Percentiles rank a stretch among this genome's conserved stretches.
Conservation (phyloP, 2,113 vertebrate genomes). For the Zapornia atra region DNA sequence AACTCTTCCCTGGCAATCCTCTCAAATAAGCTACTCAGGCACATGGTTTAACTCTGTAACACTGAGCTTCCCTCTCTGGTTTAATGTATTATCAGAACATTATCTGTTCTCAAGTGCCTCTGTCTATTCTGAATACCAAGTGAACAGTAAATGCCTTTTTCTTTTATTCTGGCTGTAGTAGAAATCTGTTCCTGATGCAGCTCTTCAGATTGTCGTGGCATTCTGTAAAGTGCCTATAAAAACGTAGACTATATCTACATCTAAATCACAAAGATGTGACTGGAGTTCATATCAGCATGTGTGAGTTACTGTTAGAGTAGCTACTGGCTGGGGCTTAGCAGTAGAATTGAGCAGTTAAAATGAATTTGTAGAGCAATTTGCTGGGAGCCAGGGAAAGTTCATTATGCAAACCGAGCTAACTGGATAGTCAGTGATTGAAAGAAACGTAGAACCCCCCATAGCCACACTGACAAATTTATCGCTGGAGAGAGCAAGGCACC, state of each 20-base stretch:
- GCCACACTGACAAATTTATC: neutral
- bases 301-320: neutral
- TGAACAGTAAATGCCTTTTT: neutral
- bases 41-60: neutral
- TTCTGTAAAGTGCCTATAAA: neutral
- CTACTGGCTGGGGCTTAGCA: neutral
- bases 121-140: neutral
- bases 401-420: slow-evolving; percentile 39
- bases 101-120: neutral
- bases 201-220: neutral
- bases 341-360: neutral
- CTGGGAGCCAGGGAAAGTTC: slow-evolving; percentile 10
- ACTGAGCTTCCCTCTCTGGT: neutral
- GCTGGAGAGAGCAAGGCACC: neutral
- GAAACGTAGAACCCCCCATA: neutral
- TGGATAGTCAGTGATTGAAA: neutral
- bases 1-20: neutral
- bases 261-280: neutral
- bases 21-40: neutral
- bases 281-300: neutral
- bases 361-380: slow-evolving; percentile 41
- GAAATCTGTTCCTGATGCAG: neutral
- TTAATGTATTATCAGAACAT: neutral
- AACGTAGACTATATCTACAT: neutral
- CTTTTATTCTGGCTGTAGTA: neutral